Evolutionary conservation across 2,113 vertebrate genomes (phyloP), one percentile per base, ranked within the genome.

Genomic region (Naja naja): DNA sequence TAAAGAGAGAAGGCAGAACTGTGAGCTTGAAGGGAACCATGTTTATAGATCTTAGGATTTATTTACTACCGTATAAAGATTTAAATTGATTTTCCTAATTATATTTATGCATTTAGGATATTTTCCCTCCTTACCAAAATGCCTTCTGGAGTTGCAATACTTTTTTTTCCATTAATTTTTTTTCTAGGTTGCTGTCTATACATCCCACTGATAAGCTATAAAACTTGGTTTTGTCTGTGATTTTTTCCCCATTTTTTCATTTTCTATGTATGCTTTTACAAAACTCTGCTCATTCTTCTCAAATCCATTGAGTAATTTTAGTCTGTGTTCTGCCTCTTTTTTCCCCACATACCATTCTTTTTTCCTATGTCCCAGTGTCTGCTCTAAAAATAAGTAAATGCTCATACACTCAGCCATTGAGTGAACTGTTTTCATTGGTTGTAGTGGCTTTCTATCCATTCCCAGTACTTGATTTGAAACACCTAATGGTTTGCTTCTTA

Each of bases 1-100:
- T 95, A 89, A 53, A 14, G 0, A 22, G 74, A 94, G 89, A 81
- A 34, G 55, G 90, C 93, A 97, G 93, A 97, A 64, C 93, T 94
- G 93, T 94, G 94, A 74, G 34, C 20, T 54, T 92, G 55, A 74
- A 55, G 34, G 39, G 39, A 81, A 81, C 34, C 14, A 22, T 89
- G 39, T 20, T 90, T 54, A 45, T 89, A 52, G 87, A 20, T 56
- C 81, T 89, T 53, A 25, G 27, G 30, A 3, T 85, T 53, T 43
- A 22, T 55, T 23, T 49, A 53, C 60, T n/a, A 22, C 43, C 14
- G 2, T 85, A 43, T n/a, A 47, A 56, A 92, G 5, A 34, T 8
- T 39, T 27, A 23, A 52, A 12, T 56, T 86, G 39, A 92, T 92
- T 85, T 85, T 34, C 4, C 25, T 2, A 25, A 30, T 12, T 54